Evolutionary conservation across 2,888 invertebrate genomes (phyloP).

Genomic region (Orthosia cruda): DNA sequence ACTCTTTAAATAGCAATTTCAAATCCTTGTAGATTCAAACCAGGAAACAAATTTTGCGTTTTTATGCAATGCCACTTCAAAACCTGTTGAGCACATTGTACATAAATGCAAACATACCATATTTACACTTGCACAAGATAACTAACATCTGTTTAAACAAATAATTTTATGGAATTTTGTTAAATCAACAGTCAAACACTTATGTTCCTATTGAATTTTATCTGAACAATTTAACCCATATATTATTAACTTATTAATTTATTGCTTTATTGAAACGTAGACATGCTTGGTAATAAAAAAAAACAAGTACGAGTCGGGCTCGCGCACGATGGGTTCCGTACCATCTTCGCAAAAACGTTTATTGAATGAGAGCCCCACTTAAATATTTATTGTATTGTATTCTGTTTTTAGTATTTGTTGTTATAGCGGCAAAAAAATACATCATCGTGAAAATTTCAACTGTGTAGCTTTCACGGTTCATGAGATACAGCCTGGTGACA

Average conservation of each 20-base stretch:
- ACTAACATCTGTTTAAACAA: slow-evolving; percentile 52
- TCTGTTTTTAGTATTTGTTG: too few relatives aligned
- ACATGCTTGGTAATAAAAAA: neutral
- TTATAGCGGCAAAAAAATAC: too few relatives aligned
- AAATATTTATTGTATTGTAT: too few relatives aligned
- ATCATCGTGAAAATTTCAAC: too few relatives aligned
- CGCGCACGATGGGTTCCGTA: too few relatives aligned
- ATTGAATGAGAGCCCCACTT: too few relatives aligned
- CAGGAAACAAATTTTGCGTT: neutral
- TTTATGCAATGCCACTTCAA: slow-evolving; percentile 9
- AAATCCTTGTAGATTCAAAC: neutral
- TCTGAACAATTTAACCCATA: neutral
- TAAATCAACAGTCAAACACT: neutral
- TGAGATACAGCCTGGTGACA: too few relatives aligned
- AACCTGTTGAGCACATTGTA: neutral
- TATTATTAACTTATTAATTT: too few relatives aligned
- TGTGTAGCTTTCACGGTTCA: too few relatives aligned
- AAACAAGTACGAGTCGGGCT: too few relatives aligned
- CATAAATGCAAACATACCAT: slow-evolving; percentile 25
- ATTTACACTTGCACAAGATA: slow-evolving; percentile 32
- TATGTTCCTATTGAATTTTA: neutral
- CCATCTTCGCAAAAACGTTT: too few relatives aligned
- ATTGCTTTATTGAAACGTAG: neutral
- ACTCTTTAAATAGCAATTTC: neutral
- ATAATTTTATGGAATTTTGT: slow-evolving; percentile 2